Base-by-base conservation (phyloP, 1,140 invertebrate genomes). In the Calephelis nemesis region DNA sequence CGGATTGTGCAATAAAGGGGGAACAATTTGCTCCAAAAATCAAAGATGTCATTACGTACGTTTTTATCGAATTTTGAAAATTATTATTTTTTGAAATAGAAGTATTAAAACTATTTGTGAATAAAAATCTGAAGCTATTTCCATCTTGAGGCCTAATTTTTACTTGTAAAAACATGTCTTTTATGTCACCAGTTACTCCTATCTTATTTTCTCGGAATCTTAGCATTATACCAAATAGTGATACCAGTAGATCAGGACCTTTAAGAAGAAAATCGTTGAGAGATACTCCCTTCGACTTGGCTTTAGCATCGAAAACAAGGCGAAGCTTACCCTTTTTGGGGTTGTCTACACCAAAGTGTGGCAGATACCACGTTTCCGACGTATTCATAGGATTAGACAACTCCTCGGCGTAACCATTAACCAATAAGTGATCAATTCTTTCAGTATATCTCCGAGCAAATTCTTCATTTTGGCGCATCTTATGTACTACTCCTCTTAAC, bases 281-380 rank as follows among this genome's bases (percentile, higher is more conserved):
- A 5, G 50, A 75, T 1, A 54, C 12, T 1, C 74, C 78, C 0
- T 64, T n/a, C 6, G 3, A 47, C 47, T 71, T 75, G 12, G 67
- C 66, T 0, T 76, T 76, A 7, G 81, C 79, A 60, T 84, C 81
- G 54, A 80, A 83, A 7, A 82, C 81, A 7, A 84, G 42, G 3
- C 82, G 52, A 0, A 84, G 9, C 62, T 84, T 84, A 5, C 48
- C 70, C 50, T 70, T 74, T 30, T 69, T 74, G 1, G 69, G 73
- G 13, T 69, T 74, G 11, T 71, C 67, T 0, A 80, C 78, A 0
- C 69, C 76, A 48, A 83, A 85, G 48, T 82, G 79, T 15, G 81
- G 79, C 47, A 84, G 68, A 62, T 81, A 81, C 79, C 81, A 84
- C 1, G 65, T 63, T 40, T 65, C 40, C n/a, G 7, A 12, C 40